These are phyloP conservation scores for Lichenostomus cassidix DNA, from an alignment of 2,113 vertebrate species.

Conservation along the genomic window DNA sequence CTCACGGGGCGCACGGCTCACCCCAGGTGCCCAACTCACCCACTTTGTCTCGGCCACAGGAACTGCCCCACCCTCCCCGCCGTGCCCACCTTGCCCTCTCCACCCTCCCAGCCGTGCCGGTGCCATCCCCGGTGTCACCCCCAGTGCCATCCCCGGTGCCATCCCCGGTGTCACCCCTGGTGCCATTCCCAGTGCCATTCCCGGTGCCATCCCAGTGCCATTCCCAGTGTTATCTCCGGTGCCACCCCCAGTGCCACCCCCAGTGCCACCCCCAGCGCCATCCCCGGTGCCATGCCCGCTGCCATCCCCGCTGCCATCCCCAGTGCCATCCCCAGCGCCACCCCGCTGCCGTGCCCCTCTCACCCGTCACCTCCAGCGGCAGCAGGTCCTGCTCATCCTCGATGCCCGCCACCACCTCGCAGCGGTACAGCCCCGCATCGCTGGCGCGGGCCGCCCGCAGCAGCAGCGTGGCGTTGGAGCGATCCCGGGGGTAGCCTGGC, in stretches of 20 bases:
- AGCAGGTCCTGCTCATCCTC: constrained; percentile 93
- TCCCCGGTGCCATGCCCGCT: no score
- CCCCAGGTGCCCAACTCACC: accelerated
- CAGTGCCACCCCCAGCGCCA: no score
- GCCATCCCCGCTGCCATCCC: no score
- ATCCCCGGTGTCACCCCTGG: no score
- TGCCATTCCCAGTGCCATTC: no score
- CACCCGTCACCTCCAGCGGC: constrained; percentile 91
- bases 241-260: no score
- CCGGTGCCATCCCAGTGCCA: no score
- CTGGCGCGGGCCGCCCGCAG: constrained; percentile 84
- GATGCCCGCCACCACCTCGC: constrained; percentile 91
- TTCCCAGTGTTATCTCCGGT: no score
- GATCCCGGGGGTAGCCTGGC: constrained; percentile 82
- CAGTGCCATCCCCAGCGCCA: no score
- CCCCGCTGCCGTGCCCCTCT: background rate
- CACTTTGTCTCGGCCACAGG: accelerated
- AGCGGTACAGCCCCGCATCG: constrained; percentile 92
- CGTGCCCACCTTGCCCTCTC: background rate
- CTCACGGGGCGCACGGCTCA: accelerated
- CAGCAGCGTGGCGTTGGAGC: constrained; percentile 86
- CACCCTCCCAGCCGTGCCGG: no score
- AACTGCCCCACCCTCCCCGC: accelerated
- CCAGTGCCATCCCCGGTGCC: no score
- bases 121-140: no score